Conservation (phyloP, 2,797 vertebrate genomes). For the Sebastes oblongus region DNA sequence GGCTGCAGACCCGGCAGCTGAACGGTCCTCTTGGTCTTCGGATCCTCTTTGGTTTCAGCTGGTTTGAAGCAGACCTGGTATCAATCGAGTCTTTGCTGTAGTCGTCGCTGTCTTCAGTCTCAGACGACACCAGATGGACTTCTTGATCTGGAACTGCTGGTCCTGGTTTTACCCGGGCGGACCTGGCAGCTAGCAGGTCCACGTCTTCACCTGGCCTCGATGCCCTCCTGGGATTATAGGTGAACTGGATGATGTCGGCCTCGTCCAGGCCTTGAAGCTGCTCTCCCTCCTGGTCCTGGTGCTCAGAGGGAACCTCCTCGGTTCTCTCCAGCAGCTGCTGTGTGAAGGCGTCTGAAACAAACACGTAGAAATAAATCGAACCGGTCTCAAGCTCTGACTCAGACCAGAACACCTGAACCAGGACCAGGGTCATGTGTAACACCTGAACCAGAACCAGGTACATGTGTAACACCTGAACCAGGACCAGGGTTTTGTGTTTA, state of each 20-base stretch:
- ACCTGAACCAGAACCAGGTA: too few species aligned
- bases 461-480: too few species aligned
- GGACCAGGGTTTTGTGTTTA: too few species aligned
- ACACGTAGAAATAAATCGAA: too few species aligned
- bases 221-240: background rate
- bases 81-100: slow-evolving; percentile 1
- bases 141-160: background rate
- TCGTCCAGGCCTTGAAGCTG: slow-evolving; percentile 1
- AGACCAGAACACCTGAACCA: background rate
- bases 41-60: background rate
- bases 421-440: too few species aligned
- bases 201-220: background rate
- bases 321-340: slow-evolving; percentile 4
- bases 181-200: background rate
- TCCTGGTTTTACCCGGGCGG: background rate
- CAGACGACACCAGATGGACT: background rate
- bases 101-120: slow-evolving; percentile 45
- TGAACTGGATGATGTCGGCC: slow-evolving; percentile 37
- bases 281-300: slow-evolving; percentile 78
- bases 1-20: slow-evolving; percentile 15
- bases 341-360: slow-evolving; percentile 6
- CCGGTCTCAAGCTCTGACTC: too few species aligned
- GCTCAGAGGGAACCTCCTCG: slow-evolving; percentile 47
- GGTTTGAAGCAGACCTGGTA: background rate
- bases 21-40: background rate